Conservation (phyloP, 2,797 vertebrate genomes). For the Sarcoramphus papa region DNA sequence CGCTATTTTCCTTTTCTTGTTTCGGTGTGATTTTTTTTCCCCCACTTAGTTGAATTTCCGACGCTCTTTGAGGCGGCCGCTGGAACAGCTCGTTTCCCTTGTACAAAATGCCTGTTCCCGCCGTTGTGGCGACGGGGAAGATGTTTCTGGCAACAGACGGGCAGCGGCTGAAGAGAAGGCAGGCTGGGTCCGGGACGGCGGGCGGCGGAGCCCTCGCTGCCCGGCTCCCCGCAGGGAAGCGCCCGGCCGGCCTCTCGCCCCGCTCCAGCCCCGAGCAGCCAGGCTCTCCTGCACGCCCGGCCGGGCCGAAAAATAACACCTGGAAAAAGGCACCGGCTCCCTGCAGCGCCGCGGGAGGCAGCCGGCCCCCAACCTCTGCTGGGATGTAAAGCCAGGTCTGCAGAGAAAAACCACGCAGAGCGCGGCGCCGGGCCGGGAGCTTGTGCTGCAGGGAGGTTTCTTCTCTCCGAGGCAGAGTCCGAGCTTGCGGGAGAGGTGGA, state of each 20-base stretch:
- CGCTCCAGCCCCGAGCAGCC: background rate
- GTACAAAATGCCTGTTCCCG: background rate
- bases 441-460: background rate
- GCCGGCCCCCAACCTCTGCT: background rate
- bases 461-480: background rate
- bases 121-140: background rate
- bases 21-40: background rate
- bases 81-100: background rate
- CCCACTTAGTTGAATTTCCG: background rate
- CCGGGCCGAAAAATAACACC: background rate
- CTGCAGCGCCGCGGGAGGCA: background rate
- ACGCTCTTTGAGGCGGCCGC: background rate
- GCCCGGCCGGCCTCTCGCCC: too few species aligned
- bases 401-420: background rate
- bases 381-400: background rate
- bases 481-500: background rate
- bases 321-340: background rate
- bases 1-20: background rate
- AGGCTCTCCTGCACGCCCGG: background rate
- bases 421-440: background rate
- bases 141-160: background rate
- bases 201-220: background rate
- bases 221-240: background rate
- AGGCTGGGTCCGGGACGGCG: fast-evolving
- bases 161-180: background rate